Evolutionary conservation across 1,140 invertebrate species (phyloP), one percentile per base, ranked within the genome.

Genomic region (Popillia japonica): DNA sequence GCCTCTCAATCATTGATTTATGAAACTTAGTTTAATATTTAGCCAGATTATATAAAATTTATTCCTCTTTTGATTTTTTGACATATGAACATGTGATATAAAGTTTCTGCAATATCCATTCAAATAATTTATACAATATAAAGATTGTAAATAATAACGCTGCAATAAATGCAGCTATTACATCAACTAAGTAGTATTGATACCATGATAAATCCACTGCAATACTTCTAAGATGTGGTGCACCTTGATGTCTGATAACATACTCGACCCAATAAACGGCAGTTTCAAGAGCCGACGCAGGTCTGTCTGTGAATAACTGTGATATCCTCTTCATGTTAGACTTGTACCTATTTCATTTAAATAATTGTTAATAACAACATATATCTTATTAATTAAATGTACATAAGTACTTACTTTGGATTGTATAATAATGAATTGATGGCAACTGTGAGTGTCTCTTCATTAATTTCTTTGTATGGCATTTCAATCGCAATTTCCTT

Each of bases 121-220:
- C 14, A 68, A 68, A 9, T 68, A 68, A 27, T 68, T 23, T 34
- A 68, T 10, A 68, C 9, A 68, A 27, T 27, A 68, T 8, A 68
- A 68, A 68, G 7, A 7, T 9, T 7, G 22, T 3, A 10, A 14
- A 22, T 14, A 22, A 3, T 27, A 68, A 8, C 0, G 10, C 20
- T 23, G 22, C 3, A 10, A 68, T 23, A 68, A 68, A 68, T 22
- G 22, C 61, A 1, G 14, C 11, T 27, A 42, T 42, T 20, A 92
- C 85, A 80, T 92, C 89, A 55, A 92, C 78, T 40, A 90, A 85
- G 40, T 88, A 85, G 80, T 88, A 89, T 80, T 90, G 84, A 73
- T 86, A 87, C 86, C 89, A 90, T 0, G 86, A 59, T 9, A 92
- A 83, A 48, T 89, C 85, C 2, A 84, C 82, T 0, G 86, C 85